phyloP scores from a whole-genome alignment of 2,888 invertebrate genomes.

The Hydraecia micacea region DNA sequence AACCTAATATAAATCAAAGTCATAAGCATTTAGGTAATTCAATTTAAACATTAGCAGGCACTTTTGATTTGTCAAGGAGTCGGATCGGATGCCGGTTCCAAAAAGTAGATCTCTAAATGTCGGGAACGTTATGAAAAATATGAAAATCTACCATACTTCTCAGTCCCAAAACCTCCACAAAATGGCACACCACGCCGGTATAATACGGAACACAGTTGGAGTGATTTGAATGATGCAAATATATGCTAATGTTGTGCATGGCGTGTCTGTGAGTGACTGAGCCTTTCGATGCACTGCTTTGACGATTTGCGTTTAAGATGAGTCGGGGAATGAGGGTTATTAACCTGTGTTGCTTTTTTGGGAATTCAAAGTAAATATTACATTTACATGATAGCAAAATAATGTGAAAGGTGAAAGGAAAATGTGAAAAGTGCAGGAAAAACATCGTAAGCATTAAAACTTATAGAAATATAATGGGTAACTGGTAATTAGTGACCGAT shows the following conservation, averaged over 20 bases:
- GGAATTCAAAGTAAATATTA: background rate
- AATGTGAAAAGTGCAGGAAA: background rate
- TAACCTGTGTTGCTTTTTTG: background rate
- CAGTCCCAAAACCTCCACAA: conserved; percentile 4
- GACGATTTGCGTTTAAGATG: conserved; percentile 53
- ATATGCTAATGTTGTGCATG: conserved; percentile 65
- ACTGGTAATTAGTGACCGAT: too few species aligned
- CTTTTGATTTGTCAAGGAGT: background rate
- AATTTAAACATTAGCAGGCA: background rate
- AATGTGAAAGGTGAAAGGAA: too few species aligned
- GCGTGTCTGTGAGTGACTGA: conserved; percentile 46
- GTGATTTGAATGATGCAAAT: conserved; percentile 68
- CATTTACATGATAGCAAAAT: background rate
- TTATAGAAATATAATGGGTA: too few species aligned
- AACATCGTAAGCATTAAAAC: background rate
- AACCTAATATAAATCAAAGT: too few species aligned
- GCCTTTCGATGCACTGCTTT: conserved; percentile 55
- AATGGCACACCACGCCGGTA: conserved; percentile 21
- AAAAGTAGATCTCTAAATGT: background rate
- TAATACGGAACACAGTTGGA: conserved; percentile 31
- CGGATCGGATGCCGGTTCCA: background rate
- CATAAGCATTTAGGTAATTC: too few species aligned
- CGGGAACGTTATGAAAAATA: too few species aligned
- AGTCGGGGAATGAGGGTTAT: background rate
- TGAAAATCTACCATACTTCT: background rate